A percentile compares a stretch with the other conserved stretches of the same genome.
These are phyloP conservation scores for Ctenomys sociabilis DNA, from an alignment of 2,113 vertebrate genomes.

Conservation along the genomic window DNA sequence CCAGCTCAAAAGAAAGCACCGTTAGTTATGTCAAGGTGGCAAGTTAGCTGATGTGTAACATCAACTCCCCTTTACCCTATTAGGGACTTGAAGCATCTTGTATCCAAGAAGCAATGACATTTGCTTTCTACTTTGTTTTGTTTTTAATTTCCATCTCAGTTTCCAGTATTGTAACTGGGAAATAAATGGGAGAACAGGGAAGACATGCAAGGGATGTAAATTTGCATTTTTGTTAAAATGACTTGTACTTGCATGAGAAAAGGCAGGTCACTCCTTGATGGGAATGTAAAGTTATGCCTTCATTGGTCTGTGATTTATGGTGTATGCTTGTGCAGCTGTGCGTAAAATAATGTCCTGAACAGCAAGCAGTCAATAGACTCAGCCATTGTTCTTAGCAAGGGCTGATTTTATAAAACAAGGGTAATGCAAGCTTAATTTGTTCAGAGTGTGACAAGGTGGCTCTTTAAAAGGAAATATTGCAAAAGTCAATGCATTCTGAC, in stretches of 20 bases:
- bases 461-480: not conserved
- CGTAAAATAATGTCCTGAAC: not conserved
- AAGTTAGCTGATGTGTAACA: conserved; percentile 30
- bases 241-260: not conserved
- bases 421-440: not conserved
- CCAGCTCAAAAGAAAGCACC: conserved; percentile 6
- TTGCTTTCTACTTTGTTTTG: conserved; percentile 55
- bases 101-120: not conserved
- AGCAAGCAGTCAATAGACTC: not conserved
- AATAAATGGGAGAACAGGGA: conserved; percentile 28
- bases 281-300: not conserved
- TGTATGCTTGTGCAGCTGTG: not conserved
- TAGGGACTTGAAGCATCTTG: not conserved
- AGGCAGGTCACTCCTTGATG: not conserved
- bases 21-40: conserved; percentile 21
- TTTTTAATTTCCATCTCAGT: not conserved
- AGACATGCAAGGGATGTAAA: conserved; percentile 21
- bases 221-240: conserved; percentile 42
- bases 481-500: not conserved
- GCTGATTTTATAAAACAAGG: not conserved
- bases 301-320: not conserved
- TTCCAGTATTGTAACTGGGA: conserved; percentile 33
- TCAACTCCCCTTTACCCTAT: conserved; percentile 19
- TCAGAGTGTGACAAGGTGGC: not conserved
- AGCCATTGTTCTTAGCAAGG: not conserved